Evolutionary conservation across 2,113 vertebrate species (phyloP).

Genomic region (Callocephalon fimbriatum): DNA sequence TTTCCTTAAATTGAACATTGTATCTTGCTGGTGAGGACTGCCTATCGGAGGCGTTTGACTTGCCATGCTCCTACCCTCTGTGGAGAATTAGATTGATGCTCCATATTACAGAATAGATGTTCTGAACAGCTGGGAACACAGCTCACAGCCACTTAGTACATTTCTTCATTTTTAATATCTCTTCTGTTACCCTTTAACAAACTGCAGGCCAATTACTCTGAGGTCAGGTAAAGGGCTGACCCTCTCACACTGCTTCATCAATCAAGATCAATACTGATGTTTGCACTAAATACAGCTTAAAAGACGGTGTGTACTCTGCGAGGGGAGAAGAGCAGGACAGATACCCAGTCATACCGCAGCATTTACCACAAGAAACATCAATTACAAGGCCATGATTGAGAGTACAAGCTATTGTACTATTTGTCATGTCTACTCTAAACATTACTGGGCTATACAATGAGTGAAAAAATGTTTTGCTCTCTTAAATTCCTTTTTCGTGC

Average conservation of each 20-base stretch:
- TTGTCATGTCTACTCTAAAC: conserved; percentile 12
- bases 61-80: conserved; percentile 23
- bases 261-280: background rate
- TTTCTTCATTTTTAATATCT: conserved; percentile 68
- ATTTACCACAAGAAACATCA: background rate
- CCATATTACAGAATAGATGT: conserved; percentile 44
- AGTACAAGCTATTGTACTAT: background rate
- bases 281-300: background rate
- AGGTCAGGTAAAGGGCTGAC: conserved; percentile 30
- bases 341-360: background rate
- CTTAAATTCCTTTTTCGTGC: background rate
- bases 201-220: conserved; percentile 49
- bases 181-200: conserved; percentile 37
- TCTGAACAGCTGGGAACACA: conserved; percentile 61
- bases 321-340: background rate
- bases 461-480: background rate
- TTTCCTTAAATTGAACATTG: conserved; percentile 69
- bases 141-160: conserved; percentile 24
- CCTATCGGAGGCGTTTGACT: conserved; percentile 52
- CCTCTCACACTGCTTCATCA: background rate
- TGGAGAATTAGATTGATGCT: conserved; percentile 70
- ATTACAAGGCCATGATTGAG: background rate
- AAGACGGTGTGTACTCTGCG: background rate
- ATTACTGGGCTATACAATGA: background rate
- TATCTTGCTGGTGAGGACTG: conserved; percentile 49